A percentile compares a stretch with the other conserved stretches of the same genome.
These are phyloP conservation scores for Isoperla grammatica DNA, from an alignment of 2,888 invertebrate genomes.

Conservation along the genomic window DNA sequence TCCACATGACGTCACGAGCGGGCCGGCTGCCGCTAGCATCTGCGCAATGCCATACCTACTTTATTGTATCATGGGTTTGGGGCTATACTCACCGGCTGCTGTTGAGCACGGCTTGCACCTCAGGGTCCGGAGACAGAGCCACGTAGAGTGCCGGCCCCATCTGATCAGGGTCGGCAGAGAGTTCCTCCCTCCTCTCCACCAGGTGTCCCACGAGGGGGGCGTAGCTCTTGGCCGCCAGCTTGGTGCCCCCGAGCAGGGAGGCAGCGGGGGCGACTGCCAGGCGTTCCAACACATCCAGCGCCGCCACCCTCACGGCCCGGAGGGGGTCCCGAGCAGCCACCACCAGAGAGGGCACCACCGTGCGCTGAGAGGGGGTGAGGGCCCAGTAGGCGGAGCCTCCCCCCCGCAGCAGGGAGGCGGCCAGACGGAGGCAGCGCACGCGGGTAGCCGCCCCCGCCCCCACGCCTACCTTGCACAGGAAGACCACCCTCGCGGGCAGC, in stretches of 20 bases:
- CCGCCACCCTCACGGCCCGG: constrained; percentile 50
- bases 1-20: not conserved
- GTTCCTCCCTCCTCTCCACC: constrained; percentile 50
- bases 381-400: constrained; percentile 34
- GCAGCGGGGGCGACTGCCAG: constrained; percentile 38
- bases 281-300: constrained; percentile 45
- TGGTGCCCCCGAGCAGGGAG: not conserved
- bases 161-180: constrained; percentile 59
- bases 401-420: constrained; percentile 30
- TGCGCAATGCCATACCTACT: not conserved
- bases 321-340: constrained; percentile 54
- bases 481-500: constrained; percentile 48
- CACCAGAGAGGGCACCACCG: constrained; percentile 49
- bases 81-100: too few species aligned
- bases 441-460: constrained; percentile 42
- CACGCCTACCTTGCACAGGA: constrained; percentile 53
- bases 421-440: constrained; percentile 45
- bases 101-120: constrained; percentile 37
- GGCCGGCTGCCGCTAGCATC: too few species aligned
- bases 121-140: constrained; percentile 51
- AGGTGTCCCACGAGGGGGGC: constrained; percentile 46
- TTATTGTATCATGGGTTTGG: too few species aligned
- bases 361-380: constrained; percentile 38
- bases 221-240: constrained; percentile 7
- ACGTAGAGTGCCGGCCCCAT: constrained; percentile 57